phyloP scores from a whole-genome alignment of 2,113 vertebrate species.

The Campylomormyrus numenius region DNA sequence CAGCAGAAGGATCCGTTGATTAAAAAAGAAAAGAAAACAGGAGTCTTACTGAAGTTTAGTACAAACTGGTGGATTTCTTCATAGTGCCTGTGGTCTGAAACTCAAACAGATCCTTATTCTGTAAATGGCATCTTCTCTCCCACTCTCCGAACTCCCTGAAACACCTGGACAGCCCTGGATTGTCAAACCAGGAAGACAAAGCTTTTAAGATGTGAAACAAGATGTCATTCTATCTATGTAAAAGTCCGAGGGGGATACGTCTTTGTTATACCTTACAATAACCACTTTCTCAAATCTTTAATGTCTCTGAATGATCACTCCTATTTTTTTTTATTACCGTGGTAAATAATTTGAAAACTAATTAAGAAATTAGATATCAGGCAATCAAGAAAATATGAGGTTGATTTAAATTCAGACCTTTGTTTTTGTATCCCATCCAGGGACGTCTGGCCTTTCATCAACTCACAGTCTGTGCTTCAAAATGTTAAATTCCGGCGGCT shows the following conservation, averaged over 20 bases:
- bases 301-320: neutral
- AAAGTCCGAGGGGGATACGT: neutral
- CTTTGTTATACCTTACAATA: neutral
- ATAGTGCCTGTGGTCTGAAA: neutral
- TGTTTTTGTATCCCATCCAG: neutral
- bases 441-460: neutral
- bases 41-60: neutral
- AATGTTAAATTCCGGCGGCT: neutral
- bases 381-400: neutral
- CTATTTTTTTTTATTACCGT: neutral
- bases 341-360: conserved; percentile 2
- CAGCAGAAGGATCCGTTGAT: neutral
- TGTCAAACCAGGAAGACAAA: neutral
- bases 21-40: neutral
- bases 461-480: neutral
- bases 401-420: neutral
- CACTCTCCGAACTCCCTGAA: neutral
- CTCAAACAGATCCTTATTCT: neutral
- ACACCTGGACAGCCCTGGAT: neutral
- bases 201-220: neutral
- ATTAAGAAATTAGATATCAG: neutral
- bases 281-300: neutral
- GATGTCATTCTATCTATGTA: neutral
- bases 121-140: neutral
- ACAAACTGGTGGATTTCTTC: neutral